phyloP scores from a whole-genome alignment of 2,888 invertebrate species.

The Pachymerium ferrugineum region DNA sequence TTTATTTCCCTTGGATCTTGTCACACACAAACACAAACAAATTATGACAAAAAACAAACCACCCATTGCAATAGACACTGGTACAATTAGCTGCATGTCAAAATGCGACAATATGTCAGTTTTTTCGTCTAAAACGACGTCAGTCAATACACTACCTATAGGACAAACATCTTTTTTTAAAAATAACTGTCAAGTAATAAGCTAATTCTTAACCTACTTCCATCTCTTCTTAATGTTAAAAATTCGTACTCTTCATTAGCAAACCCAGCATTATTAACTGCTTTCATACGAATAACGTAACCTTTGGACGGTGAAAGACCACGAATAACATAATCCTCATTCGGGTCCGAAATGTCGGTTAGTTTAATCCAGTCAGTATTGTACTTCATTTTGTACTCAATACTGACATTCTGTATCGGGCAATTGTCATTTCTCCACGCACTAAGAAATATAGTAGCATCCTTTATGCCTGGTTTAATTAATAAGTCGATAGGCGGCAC shows the following conservation, averaged over 20 bases:
- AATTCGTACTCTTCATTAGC: conserved; percentile 29
- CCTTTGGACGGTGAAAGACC: conserved; percentile 18
- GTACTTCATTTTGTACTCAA: conserved; percentile 31
- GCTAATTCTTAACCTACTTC: neutral
- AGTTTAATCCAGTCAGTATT: conserved; percentile 29
- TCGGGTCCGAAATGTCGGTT: neutral
- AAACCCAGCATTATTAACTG: conserved; percentile 27
- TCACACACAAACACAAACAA: conserved; percentile 27
- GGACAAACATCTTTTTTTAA: neutral
- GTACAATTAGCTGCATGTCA: conserved; percentile 30
- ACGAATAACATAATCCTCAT: conserved; percentile 20
- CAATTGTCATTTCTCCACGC: conserved; percentile 31
- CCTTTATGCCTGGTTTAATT: conserved; percentile 13
- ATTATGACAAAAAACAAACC: conserved; percentile 27
- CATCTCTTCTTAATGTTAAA: conserved; percentile 23
- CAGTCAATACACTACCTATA: conserved; percentile 23
- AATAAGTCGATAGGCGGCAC: neutral
- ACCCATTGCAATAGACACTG: conserved; percentile 29
- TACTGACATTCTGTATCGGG: conserved; percentile 4
- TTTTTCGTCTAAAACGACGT: conserved; percentile 17
- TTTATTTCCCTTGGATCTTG: neutral
- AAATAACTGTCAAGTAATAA: neutral
- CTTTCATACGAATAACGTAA: conserved; percentile 23
- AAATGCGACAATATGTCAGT: neutral
- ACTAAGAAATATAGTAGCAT: conserved; percentile 3